Evolutionary conservation across 1,140 invertebrate species (phyloP).

Genomic region (Listronotus bonariensis): DNA sequence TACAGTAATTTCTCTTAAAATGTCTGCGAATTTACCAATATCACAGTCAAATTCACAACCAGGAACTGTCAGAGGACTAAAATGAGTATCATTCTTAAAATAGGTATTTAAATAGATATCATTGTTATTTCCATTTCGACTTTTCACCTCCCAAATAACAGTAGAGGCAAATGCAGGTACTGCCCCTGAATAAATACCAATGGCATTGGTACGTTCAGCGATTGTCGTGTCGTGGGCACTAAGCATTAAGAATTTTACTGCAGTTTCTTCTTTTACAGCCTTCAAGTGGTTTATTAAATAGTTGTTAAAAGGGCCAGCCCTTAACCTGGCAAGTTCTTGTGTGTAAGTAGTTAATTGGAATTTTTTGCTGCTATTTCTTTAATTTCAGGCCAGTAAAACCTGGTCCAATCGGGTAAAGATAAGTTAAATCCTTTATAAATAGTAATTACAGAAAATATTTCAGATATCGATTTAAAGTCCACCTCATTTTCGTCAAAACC

Average conservation of each 20-base stretch:
- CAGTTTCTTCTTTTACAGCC: constrained; percentile 35
- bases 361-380: constrained; percentile 58
- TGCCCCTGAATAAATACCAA: constrained; percentile 73
- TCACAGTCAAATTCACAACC: constrained; percentile 64
- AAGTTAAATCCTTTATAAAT: constrained; percentile 74
- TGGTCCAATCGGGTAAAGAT: constrained; percentile 73
- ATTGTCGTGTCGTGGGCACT: constrained; percentile 77
- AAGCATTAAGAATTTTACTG: constrained; percentile 48
- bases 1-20: constrained; percentile 40
- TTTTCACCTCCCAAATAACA: constrained; percentile 71
- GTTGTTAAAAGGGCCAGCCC: constrained; percentile 65
- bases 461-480: constrained; percentile 60
- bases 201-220: constrained; percentile 70
- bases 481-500: constrained; percentile 53
- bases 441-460: constrained; percentile 68
- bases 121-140: constrained; percentile 35
- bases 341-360: constrained; percentile 57
- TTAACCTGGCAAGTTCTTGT: constrained; percentile 59
- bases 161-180: constrained; percentile 73
- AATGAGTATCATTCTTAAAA: constrained; percentile 65
- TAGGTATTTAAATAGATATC: constrained; percentile 59
- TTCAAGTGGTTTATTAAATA: constrained; percentile 38
- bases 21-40: constrained; percentile 59
- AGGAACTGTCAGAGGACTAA: constrained; percentile 61
- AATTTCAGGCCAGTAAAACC: constrained; percentile 58